These are phyloP conservation scores for Punctoribates punctum DNA, from an alignment of 2,888 invertebrate genomes.

Conservation along the genomic window DNA sequence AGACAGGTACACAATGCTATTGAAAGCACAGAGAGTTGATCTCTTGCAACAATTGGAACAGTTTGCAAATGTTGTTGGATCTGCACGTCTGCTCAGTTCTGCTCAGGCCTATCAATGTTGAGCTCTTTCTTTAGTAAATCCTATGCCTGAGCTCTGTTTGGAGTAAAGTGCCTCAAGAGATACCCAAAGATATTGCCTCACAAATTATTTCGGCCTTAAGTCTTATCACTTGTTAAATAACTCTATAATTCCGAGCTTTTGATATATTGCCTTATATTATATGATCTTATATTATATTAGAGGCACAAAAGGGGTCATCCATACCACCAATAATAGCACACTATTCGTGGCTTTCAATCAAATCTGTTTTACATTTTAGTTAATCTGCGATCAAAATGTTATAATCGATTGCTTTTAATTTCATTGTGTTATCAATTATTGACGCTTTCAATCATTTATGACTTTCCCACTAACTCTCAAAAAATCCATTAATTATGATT, in stretches of 20 bases:
- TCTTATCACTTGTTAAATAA: slow-evolving; percentile 14
- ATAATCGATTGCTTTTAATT: background rate
- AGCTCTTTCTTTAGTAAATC: background rate
- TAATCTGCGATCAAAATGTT: background rate
- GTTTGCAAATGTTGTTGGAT: background rate
- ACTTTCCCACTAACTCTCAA: too few species aligned
- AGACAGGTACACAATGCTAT: background rate
- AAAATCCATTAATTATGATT: too few species aligned
- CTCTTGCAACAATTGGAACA: background rate
- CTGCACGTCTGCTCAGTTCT: background rate
- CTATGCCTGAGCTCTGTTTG: background rate
- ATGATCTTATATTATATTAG: background rate
- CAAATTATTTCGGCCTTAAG: background rate
- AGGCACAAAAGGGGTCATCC: background rate
- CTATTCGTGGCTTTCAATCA: background rate
- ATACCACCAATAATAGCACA: background rate
- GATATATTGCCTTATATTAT: background rate
- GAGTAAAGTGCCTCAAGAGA: background rate
- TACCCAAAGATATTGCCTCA: background rate
- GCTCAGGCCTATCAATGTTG: background rate
- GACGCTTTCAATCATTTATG: too few species aligned
- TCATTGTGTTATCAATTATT: background rate
- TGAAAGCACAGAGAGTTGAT: background rate
- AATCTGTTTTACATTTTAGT: background rate
- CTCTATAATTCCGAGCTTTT: background rate